These are phyloP conservation scores for Pangasius macronema DNA, from an alignment of 2,797 vertebrate species.

Conservation along the genomic window DNA sequence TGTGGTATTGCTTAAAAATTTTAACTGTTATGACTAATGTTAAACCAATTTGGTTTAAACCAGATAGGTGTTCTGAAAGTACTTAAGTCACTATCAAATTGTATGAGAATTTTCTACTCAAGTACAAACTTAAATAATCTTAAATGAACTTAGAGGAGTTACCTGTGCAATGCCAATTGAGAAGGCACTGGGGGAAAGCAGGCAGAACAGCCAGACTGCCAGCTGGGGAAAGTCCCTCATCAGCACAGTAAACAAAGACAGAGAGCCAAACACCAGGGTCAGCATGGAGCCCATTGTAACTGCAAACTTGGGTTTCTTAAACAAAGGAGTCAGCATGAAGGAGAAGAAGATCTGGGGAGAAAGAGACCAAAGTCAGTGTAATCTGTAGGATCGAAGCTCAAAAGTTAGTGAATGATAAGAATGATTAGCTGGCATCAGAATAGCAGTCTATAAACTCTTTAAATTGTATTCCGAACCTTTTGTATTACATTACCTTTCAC, in stretches of 20 bases:
- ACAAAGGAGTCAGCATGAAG: constrained; percentile 92
- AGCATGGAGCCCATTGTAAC: constrained; percentile 92
- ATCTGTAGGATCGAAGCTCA: not conserved
- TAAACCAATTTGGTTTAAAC: not conserved
- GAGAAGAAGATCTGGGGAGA: constrained; percentile 88
- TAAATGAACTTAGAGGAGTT: not conserved
- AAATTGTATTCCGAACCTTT: no score
- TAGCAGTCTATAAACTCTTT: no score
- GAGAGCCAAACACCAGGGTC: constrained; percentile 87
- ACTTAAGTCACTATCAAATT: not conserved
- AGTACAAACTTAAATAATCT: not conserved
- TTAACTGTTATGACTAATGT: not conserved
- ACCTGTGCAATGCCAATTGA: constrained; percentile 93
- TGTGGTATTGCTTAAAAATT: not conserved
- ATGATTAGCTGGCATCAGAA: not conserved
- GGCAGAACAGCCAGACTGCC: constrained; percentile 88
- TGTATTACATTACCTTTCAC: no score
- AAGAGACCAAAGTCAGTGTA: not conserved
- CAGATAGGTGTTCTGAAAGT: not conserved
- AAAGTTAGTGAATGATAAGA: not conserved
- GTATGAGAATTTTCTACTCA: not conserved
- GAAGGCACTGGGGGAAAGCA: constrained; percentile 93
- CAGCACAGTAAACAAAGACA: constrained; percentile 89
- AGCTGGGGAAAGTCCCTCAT: constrained; percentile 88
- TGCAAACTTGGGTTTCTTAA: constrained; percentile 94